Evolutionary conservation across 2,797 vertebrate genomes (phyloP).

Genomic region (Neosilurus mollespiculum): DNA sequence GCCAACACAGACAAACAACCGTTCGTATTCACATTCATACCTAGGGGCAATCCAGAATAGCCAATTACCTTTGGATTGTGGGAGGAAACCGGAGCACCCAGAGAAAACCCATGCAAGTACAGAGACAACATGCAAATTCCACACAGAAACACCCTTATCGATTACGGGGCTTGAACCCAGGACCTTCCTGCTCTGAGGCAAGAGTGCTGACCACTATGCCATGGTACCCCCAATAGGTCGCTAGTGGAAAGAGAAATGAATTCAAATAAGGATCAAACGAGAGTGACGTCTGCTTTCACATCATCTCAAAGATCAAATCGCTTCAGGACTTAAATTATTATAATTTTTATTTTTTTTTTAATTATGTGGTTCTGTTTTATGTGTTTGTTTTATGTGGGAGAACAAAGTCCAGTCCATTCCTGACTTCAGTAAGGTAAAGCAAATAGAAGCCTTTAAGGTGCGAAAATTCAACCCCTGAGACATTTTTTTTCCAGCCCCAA

Average conservation of each 20-base stretch:
- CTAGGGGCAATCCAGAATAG: too few species aligned
- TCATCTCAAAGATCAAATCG: background rate
- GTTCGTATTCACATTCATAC: too few species aligned
- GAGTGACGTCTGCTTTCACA: background rate
- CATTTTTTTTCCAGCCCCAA: slow-evolving; percentile 1
- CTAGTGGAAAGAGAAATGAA: background rate
- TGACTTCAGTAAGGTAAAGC: background rate
- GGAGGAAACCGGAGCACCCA: too few species aligned
- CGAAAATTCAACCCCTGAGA: slow-evolving; percentile 7
- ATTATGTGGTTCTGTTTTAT: background rate
- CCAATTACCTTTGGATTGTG: too few species aligned
- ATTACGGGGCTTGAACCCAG: too few species aligned
- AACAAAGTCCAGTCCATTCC: background rate
- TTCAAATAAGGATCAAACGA: background rate
- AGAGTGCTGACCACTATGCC: too few species aligned
- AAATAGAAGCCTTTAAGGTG: background rate
- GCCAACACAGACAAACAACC: too few species aligned
- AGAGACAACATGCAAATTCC: too few species aligned
- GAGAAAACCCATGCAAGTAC: too few species aligned
- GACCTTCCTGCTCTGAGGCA: too few species aligned
- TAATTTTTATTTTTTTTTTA: background rate
- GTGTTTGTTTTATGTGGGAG: background rate
- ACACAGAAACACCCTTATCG: too few species aligned
- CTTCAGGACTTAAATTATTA: background rate
- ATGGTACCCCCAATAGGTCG: too few species aligned